These are phyloP conservation scores for Cataglyphis albicans DNA, from an alignment of 2,888 invertebrate genomes.

Conservation along the genomic window DNA sequence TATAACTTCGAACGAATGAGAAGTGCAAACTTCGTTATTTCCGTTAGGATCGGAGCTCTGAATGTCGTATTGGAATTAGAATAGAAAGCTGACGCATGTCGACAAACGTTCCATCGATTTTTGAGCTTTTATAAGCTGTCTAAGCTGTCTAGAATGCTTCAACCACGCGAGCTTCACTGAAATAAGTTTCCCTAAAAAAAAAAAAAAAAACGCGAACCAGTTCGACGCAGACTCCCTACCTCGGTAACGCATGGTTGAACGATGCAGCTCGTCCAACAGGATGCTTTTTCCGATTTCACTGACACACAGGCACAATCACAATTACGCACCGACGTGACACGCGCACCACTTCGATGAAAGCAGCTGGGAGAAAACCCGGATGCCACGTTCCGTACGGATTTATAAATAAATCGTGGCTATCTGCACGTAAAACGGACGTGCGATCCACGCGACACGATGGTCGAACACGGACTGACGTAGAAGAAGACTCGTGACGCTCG, in stretches of 20 bases:
- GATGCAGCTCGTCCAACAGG: constrained; percentile 55
- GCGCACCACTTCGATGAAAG: constrained; percentile 18
- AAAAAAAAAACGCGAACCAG: not conserved
- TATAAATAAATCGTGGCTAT: constrained; percentile 54
- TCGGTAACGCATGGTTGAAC: constrained; percentile 65
- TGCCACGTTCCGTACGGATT: constrained; percentile 33
- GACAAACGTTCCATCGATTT: not conserved
- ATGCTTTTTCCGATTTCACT: constrained; percentile 50
- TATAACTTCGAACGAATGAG: not conserved
- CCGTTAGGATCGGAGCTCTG: not conserved
- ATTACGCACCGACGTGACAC: not conserved
- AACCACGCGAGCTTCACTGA: not conserved
- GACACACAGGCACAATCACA: not conserved
- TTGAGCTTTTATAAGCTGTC: not conserved
- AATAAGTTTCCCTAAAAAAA: not conserved
- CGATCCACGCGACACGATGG: constrained; percentile 54
- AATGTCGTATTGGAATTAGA: not conserved
- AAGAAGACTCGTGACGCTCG: constrained; percentile 14
- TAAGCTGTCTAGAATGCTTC: not conserved
- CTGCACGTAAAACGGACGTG: not conserved
- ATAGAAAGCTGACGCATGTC: constrained; percentile 9
- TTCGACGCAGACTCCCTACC: constrained; percentile 60
- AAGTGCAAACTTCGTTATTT: not conserved
- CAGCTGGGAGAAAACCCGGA: constrained; percentile 4
- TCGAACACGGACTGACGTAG: constrained; percentile 60